Base-by-base conservation (phyloP, 2,888 invertebrate species). In the Epiblema foenella region DNA sequence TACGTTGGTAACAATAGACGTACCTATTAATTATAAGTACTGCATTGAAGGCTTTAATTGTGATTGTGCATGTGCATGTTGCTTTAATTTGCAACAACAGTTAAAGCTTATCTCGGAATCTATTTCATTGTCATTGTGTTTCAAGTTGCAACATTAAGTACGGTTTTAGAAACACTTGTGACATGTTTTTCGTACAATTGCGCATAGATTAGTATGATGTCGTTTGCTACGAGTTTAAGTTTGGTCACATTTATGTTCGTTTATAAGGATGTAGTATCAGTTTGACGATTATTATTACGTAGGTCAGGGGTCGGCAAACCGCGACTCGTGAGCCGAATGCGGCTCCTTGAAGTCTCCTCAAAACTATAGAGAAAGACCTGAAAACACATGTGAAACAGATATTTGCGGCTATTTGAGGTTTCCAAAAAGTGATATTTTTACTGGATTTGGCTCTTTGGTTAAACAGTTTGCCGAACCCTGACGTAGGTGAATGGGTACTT, bases 31-130 rank as follows among this genome's bases (percentile, higher is more conserved):
- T 46, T 46, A 8, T 42, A 15, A 7, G n/a, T 46, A n/a, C 46
- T n/a, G n/a, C 46, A 46, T n/a, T 46, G 46, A 15, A 46, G n/a
- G 46, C 46, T 7, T 15, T 46, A 46, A 46, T 46, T 46, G 46
- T 46, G 15, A n/a, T 15, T 46, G 46, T 46, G 46, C 46, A 18
- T 46, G 46, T 46, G 15, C 46, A 18, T 42, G 39, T 54, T 24
- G 59, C n/a, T 60, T 54, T 64, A 42, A 64, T 54, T 39, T 54
- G 39, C 46, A 46, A 46, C 46, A 46, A 46, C n/a, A 46, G 46
- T 46, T 46, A n/a, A 46, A n/a, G 12, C 7, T 46, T 46, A 46
- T 46, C 46, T 46, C 46, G n/a, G 46, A n/a, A 42, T 42, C 15
- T 42, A 42, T 33, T 8, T 33, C 33, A 33, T 8, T 8, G 4